Percentiles rank a stretch among this genome's conserved stretches.
Conservation (phyloP, 2,888 invertebrate genomes). For the Ceriagrion tenellum region DNA sequence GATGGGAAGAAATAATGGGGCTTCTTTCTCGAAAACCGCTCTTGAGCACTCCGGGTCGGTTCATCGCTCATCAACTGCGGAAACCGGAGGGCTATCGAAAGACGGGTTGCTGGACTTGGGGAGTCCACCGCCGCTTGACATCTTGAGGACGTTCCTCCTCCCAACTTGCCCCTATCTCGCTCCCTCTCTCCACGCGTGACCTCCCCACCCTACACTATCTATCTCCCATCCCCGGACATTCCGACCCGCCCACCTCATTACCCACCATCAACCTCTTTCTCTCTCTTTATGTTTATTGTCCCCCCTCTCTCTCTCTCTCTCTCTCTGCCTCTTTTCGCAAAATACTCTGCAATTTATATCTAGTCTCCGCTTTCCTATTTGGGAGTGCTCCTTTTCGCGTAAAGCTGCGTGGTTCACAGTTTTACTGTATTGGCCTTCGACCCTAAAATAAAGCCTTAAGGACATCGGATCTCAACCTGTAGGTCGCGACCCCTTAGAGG, state of each 20-base stretch:
- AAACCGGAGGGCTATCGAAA: not conserved
- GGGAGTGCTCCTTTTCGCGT: too few species aligned
- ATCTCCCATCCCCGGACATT: not conserved
- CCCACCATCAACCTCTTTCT: not conserved
- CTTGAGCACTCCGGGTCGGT: not conserved
- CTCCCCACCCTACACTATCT: not conserved
- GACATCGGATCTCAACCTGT: too few species aligned
- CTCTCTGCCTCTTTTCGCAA: too few species aligned
- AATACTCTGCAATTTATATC: too few species aligned
- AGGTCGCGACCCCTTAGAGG: too few species aligned
- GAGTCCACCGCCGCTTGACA: too few species aligned
- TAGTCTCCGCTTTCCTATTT: too few species aligned
- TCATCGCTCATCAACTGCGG: not conserved
- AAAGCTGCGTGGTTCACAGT: too few species aligned
- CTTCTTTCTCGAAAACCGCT: not conserved
- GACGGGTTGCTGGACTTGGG: not conserved
- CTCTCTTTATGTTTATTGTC: too few species aligned
- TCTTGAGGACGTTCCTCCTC: too few species aligned
- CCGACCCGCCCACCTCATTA: not conserved
- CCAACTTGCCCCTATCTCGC: not conserved
- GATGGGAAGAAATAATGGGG: not conserved
- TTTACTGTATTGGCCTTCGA: too few species aligned
- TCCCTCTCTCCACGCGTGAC: not conserved
- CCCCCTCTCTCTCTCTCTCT: not conserved
- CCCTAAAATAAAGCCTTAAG: too few species aligned